Percentiles rank a stretch among this genome's conserved stretches.
Evolutionary conservation across 2,113 vertebrate species (phyloP).

Genomic region (Pionites leucogaster): DNA sequence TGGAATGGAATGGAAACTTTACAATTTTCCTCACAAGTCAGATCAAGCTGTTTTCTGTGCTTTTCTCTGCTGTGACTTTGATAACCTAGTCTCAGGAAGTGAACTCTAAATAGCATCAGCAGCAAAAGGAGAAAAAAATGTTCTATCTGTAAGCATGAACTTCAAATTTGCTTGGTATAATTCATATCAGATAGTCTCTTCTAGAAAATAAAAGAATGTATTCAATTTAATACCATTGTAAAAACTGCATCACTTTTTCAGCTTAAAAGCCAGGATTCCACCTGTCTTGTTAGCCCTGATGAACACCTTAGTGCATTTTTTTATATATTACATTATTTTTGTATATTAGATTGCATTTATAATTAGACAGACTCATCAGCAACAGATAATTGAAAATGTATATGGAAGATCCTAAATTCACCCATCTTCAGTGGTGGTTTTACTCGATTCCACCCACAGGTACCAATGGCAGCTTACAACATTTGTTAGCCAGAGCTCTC

Average conservation of each 20-base stretch:
- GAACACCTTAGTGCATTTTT: neutral
- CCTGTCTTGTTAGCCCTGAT: neutral
- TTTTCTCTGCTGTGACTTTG: neutral
- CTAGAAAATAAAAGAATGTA: neutral
- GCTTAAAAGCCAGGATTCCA: neutral
- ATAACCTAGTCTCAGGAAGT: neutral
- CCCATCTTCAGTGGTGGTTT: neutral
- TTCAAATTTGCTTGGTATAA: neutral
- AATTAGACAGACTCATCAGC: neutral
- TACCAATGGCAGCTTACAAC: neutral
- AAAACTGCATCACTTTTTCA: neutral
- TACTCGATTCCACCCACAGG: neutral
- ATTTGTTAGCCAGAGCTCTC: neutral
- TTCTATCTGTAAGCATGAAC: neutral
- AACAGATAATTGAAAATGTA: neutral
- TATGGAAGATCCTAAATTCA: neutral
- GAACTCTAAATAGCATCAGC: neutral
- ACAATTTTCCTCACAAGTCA: neutral
- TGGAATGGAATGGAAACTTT: neutral
- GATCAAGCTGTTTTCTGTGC: neutral
- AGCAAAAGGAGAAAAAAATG: neutral
- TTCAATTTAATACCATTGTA: neutral
- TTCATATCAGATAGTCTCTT: neutral
- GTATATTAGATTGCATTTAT: neutral
- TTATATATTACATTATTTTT: neutral